Evolutionary conservation across 2,888 invertebrate species (phyloP).

Genomic region (Deilephila elpenor): DNA sequence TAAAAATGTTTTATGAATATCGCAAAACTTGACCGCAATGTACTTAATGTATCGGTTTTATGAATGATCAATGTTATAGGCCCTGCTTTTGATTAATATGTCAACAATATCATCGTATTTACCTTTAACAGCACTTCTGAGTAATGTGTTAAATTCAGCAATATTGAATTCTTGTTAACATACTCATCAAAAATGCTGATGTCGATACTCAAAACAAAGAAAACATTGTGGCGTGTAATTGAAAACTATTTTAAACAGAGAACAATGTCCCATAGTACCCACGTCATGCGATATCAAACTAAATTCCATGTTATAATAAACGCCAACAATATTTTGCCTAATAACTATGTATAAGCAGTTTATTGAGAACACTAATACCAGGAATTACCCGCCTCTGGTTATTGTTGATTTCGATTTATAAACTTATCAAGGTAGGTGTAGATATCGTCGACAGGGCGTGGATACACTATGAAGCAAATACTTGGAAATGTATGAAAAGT

Average conservation of each 20-base stretch:
- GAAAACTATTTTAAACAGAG: not conserved
- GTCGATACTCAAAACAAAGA: not conserved
- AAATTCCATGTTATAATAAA: no score
- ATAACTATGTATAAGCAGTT: no score
- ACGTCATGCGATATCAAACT: not conserved
- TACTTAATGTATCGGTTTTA: not conserved
- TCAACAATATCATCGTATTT: constrained; percentile 3
- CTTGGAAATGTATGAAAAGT: not conserved
- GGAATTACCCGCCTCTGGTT: not conserved
- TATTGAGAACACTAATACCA: not conserved
- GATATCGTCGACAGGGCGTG: not conserved
- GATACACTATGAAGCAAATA: not conserved
- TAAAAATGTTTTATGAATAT: not conserved
- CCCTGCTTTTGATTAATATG: not conserved
- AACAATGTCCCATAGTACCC: not conserved
- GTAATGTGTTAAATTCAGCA: not conserved
- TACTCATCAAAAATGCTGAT: not conserved
- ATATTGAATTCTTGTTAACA: not conserved
- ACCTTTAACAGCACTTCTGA: not conserved
- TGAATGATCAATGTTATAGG: not conserved
- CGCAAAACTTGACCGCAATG: not conserved
- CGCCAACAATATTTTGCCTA: not conserved
- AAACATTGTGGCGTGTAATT: not conserved
- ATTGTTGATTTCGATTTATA: constrained; percentile 3
- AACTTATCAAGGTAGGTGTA: not conserved